Evolutionary conservation across 2,888 invertebrate species (phyloP).

Genomic region (Xylophagus ater): DNA sequence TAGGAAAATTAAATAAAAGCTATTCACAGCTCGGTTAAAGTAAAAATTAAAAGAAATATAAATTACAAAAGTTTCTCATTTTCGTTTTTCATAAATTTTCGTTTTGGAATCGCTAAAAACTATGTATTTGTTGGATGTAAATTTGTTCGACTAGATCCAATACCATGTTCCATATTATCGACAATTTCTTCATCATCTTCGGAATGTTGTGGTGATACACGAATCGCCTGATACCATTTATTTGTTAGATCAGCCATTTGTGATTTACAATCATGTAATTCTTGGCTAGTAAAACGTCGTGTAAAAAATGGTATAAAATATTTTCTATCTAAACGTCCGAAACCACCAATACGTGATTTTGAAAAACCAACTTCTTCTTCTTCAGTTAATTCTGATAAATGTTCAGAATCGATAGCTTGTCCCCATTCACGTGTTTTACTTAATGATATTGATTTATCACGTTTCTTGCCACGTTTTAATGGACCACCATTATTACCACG

Average conservation of each 20-base stretch:
- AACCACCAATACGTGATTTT: slow-evolving; percentile 70
- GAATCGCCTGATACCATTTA: slow-evolving; percentile 94
- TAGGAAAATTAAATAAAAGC: too few relatives aligned
- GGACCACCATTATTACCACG: slow-evolving; percentile 41
- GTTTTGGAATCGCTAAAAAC: too few relatives aligned
- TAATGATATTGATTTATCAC: slow-evolving; percentile 73
- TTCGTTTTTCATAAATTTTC: too few relatives aligned
- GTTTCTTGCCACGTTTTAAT: slow-evolving; percentile 46
- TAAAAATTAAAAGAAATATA: too few relatives aligned
- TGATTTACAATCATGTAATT: slow-evolving; percentile 88
- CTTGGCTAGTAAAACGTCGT: slow-evolving; percentile 89
- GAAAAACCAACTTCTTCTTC: slow-evolving; percentile 79
- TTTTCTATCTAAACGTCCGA: slow-evolving; percentile 82
- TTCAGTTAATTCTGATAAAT: slow-evolving; percentile 83
- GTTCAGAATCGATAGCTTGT: slow-evolving; percentile 86
- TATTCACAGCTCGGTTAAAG: too few relatives aligned
- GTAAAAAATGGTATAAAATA: slow-evolving; percentile 96
- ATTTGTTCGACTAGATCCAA: slow-evolving; percentile 9
- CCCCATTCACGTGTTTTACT: slow-evolving; percentile 99
- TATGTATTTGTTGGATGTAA: slow-evolving; percentile 6
- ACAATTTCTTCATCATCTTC: slow-evolving; percentile 54
- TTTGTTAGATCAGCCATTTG: slow-evolving; percentile 95
- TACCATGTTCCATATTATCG: slow-evolving; percentile 7
- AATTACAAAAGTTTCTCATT: too few relatives aligned
- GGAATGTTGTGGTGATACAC: slow-evolving; percentile 76